Conservation (phyloP, 2,888 invertebrate species). For the Brenthis hecate region DNA sequence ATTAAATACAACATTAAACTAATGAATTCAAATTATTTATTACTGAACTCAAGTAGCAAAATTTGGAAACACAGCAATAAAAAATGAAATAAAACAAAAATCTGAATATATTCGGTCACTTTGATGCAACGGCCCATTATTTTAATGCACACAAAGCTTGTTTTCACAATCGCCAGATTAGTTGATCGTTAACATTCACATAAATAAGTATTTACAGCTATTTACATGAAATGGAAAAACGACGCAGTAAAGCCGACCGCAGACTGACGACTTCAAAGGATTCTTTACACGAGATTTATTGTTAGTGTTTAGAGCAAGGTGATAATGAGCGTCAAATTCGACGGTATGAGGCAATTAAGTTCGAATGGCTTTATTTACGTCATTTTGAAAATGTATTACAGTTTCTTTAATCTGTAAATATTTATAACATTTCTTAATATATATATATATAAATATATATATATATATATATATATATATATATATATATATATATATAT, state of each 20-base stretch:
- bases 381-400: conserved; percentile 5
- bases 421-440: too few species aligned
- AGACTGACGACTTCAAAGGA: conserved; percentile 34
- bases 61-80: conserved; percentile 6
- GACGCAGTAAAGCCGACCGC: conserved; percentile 31
- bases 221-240: conserved; percentile 26
- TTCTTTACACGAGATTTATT: conserved; percentile 30
- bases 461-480: too few species aligned
- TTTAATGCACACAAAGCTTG: conserved; percentile 28
- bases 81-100: background rate
- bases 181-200: conserved; percentile 31
- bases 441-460: too few species aligned
- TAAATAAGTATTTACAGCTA: conserved; percentile 35
- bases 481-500: too few species aligned
- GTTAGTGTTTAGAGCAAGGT: conserved; percentile 27
- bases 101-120: background rate
- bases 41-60: conserved; percentile 2
- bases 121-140: conserved; percentile 24
- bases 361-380: conserved; percentile 18
- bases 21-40: too few species aligned
- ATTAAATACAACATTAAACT: too few species aligned
- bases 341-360: conserved; percentile 29
- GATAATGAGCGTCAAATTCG: conserved; percentile 30
- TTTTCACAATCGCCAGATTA: conserved; percentile 37
- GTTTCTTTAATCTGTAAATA: background rate